These are phyloP conservation scores for Bombus confusus DNA, from an alignment of 1,140 invertebrate species.

Conservation along the genomic window DNA sequence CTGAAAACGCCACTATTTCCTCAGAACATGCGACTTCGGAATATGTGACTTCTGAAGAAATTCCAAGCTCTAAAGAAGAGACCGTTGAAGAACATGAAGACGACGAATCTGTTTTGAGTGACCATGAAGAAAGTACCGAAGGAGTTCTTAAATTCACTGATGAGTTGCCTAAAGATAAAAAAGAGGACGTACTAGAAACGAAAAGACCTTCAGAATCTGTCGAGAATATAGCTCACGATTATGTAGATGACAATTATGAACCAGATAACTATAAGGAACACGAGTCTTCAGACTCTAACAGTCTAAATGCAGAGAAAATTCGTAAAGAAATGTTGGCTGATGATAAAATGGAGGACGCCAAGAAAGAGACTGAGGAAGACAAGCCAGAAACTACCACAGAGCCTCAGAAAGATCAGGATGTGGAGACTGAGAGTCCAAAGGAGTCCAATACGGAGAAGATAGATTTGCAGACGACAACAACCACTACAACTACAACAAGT, in stretches of 20 bases:
- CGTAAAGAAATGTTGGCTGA: conserved; percentile 11
- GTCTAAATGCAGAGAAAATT: conserved; percentile 30
- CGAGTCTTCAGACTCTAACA: conserved; percentile 20
- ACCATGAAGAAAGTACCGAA: conserved; percentile 73
- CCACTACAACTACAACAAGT: conserved; percentile 34
- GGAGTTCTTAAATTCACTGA: conserved; percentile 81
- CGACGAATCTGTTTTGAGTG: not conserved
- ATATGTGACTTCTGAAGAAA: conserved; percentile 27
- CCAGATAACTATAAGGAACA: conserved; percentile 74
- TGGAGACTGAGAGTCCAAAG: not conserved
- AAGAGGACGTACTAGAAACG: conserved; percentile 61
- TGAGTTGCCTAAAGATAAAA: conserved; percentile 75
- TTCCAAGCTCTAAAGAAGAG: conserved; percentile 6
- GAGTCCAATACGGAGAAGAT: not conserved
- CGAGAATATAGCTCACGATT: conserved; percentile 75
- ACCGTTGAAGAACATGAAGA: not conserved
- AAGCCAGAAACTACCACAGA: conserved; percentile 40
- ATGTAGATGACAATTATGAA: conserved; percentile 84
- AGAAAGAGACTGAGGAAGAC: not conserved
- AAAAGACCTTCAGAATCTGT: conserved; percentile 52
- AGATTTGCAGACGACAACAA: not conserved
- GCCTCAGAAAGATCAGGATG: not conserved
- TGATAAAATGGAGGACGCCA: not conserved
- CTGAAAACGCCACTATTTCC: not conserved
- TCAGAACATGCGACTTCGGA: conserved; percentile 32